Percentiles rank a stretch among this genome's conserved stretches.
Conservation (phyloP, 2,113 vertebrate species). For the Nyctereutes procyonoides region DNA sequence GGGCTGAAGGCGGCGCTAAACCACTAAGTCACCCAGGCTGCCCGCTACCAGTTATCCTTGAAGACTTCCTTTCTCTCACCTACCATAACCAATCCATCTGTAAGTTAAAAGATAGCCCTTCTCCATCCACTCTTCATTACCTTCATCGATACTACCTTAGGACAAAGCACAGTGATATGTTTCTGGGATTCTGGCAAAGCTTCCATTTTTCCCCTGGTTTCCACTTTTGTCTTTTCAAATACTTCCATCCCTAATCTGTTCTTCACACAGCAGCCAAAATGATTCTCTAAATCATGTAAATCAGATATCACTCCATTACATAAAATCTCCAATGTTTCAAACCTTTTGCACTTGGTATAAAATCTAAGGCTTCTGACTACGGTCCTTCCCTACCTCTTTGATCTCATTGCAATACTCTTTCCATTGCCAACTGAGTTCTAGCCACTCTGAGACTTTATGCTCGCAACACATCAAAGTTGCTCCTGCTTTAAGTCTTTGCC, state of each 20-base stretch:
- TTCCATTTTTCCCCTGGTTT: background rate
- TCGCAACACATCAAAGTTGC: background rate
- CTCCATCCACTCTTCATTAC: background rate
- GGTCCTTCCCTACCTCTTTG: background rate
- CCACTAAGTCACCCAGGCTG: too few species aligned
- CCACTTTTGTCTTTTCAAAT: background rate
- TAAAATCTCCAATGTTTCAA: background rate
- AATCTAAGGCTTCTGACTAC: background rate
- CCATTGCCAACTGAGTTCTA: background rate
- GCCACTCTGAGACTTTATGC: background rate
- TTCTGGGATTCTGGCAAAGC: background rate
- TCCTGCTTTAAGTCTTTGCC: background rate
- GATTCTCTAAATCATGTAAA: background rate
- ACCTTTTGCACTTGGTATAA: background rate
- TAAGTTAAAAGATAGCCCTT: background rate
- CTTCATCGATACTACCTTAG: background rate
- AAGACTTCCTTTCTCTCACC: background rate
- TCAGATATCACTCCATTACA: background rate
- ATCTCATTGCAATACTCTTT: background rate
- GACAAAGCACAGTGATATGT: background rate
- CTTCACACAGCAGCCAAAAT: background rate
- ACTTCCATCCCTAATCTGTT: background rate
- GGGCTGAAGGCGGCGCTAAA: too few species aligned
- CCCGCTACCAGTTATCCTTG: background rate
- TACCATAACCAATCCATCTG: background rate